phyloP scores from a whole-genome alignment of 2,797 vertebrate species.

The Luscinia megarhynchos region DNA sequence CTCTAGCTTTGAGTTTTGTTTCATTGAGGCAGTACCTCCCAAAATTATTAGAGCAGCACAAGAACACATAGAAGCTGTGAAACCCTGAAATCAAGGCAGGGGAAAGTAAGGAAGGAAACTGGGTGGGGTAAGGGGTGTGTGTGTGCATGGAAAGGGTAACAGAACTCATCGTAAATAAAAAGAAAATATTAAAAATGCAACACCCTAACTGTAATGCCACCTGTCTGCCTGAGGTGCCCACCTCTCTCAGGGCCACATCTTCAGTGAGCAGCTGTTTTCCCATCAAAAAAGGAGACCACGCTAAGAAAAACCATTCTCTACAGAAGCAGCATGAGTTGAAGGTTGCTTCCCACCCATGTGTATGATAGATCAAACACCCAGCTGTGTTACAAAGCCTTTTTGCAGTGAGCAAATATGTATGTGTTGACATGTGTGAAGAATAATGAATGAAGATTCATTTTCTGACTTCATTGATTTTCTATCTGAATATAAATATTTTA shows the following conservation, averaged over 20 bases:
- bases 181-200: neutral
- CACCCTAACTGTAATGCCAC: neutral
- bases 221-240: neutral
- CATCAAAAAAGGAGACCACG: neutral
- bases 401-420: neutral
- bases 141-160: fast-evolving
- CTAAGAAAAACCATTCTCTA: neutral
- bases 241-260: neutral
- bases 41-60: neutral
- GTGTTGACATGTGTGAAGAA: neutral
- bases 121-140: fast-evolving
- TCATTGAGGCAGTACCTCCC: neutral
- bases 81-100: neutral
- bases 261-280: neutral
- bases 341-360: fast-evolving
- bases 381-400: neutral
- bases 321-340: neutral
- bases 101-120: neutral
- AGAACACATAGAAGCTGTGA: neutral
- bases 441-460: neutral
- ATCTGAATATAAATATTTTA: neutral
- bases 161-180: neutral
- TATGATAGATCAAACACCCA: neutral
- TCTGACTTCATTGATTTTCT: neutral
- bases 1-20: neutral